Base-by-base conservation (phyloP, 2,113 vertebrate genomes). In the Sinocyclocheilus grahami region DNA sequence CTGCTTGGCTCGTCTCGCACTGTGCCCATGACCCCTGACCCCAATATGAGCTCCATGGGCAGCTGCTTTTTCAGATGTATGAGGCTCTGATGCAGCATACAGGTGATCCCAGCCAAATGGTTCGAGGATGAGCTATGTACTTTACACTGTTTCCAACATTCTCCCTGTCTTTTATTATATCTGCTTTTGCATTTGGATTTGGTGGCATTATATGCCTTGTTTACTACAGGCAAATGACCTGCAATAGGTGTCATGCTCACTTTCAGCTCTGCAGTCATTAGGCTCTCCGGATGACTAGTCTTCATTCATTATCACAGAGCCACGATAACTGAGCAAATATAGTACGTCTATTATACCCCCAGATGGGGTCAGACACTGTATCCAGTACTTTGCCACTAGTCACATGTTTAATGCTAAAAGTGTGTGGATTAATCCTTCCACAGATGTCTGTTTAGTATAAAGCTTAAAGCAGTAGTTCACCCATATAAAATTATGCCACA, bases 41-140 rank as follows among this genome's bases (percentile, higher is more conserved):
- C 92, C 91, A 4, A 89, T 91, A 78, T 90, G 86, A 22, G 2
- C 78, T 12, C 90, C 3, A 78, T 78, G 20, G 89, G 91, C 82
- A 93, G 86, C 0, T 22, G 60, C 67, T 83, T 94, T 74, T 93
- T 95, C 76, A 90, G 92, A 0, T 91, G 93, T 0, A 51, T 94
- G 90, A 11, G 11, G 46, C 11, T 48, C 46, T 0, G 9, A 46
- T 42, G 42, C 42, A 92, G 65, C 91, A 90, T 94, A 42, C 55
- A 94, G 92, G 90, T 91, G 92, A 87, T 13, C 20, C 22, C 30
- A 37, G 22, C 39, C 9, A 75, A 24, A 93, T 92, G 30, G 92
- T 94, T 87, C 88, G 91, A 85, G 92, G 93, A 86, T 89, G 77
- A 81, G 4, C 89, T 2, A 90, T 86, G 39, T 39, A 9, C 42